Evolutionary conservation across 2,113 vertebrate genomes (phyloP).

Genomic region (Rhinolophus ferrumequinum): DNA sequence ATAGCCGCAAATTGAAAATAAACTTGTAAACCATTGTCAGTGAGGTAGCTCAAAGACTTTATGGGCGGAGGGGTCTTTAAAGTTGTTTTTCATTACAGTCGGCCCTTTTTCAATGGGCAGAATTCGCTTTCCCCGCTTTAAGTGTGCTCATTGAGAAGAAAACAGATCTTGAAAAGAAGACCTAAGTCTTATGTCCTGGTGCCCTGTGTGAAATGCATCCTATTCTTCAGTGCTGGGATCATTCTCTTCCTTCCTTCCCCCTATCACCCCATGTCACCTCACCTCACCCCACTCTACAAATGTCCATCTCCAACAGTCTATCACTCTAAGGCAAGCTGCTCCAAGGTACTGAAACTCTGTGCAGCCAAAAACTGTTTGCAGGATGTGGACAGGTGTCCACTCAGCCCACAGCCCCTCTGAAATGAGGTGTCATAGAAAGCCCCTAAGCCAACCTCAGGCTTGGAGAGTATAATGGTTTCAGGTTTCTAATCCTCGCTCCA

Average conservation of each 20-base stretch:
- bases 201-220: not conserved
- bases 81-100: constrained; percentile 61
- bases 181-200: not conserved
- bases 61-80: constrained; percentile 63
- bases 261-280: accelerated
- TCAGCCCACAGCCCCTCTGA: not conserved
- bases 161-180: not conserved
- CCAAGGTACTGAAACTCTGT: not conserved
- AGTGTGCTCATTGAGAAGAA: constrained; percentile 39
- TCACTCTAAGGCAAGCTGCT: not conserved
- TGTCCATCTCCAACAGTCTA: not conserved
- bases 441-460: not conserved
- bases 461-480: not conserved
- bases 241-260: not conserved
- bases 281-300: not conserved
- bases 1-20: constrained; percentile 69
- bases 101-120: constrained; percentile 44
- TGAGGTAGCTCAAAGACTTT: constrained; percentile 57
- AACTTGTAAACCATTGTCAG: constrained; percentile 51
- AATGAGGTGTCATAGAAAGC: not conserved
- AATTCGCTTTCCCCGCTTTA: constrained; percentile 41
- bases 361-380: not conserved
- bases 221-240: not conserved
- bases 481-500: not conserved
- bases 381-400: not conserved